Conservation (phyloP, 2,113 vertebrate genomes). For the Aramus guarauna region DNA sequence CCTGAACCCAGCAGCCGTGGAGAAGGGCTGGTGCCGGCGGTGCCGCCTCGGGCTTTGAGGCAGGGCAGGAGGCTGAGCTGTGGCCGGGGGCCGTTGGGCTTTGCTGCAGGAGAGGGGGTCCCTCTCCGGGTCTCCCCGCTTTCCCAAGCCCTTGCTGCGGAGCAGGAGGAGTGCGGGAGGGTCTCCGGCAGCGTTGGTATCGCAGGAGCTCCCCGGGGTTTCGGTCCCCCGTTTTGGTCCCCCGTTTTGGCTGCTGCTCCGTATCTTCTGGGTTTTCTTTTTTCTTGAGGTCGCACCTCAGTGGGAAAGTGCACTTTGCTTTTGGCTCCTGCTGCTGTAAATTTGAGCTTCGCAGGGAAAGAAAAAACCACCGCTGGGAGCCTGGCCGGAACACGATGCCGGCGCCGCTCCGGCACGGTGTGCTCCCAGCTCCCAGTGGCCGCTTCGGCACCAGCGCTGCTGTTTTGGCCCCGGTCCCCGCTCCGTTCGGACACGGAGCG, state of each 20-base stretch:
- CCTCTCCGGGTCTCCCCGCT: rapidly evolving
- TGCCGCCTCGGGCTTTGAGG: rapidly evolving
- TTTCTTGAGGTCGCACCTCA: neutral
- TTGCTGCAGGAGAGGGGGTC: neutral
- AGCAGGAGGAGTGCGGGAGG: neutral
- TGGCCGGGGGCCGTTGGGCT: neutral
- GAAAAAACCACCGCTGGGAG: neutral
- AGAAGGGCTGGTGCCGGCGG: neutral
- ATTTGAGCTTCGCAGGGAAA: neutral
- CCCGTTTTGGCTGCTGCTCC: constrained; percentile 10
- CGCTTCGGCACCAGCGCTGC: neutral
- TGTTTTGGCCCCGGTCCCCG: neutral
- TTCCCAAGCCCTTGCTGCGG: neutral
- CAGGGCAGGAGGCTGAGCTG: neutral
- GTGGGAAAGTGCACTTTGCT: neutral
- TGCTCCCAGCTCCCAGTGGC: neutral
- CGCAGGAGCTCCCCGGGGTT: neutral
- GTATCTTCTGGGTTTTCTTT: neutral
- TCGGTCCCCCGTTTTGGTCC: too few species aligned
- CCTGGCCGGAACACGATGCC: neutral
- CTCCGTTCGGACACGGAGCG: neutral
- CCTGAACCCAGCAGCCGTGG: rapidly evolving
- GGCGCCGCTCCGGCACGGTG: neutral
- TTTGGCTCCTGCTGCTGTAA: neutral
- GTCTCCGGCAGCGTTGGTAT: rapidly evolving